Evolutionary conservation across 2,888 invertebrate species (phyloP).

Genomic region (Phymatocera aterrima): DNA sequence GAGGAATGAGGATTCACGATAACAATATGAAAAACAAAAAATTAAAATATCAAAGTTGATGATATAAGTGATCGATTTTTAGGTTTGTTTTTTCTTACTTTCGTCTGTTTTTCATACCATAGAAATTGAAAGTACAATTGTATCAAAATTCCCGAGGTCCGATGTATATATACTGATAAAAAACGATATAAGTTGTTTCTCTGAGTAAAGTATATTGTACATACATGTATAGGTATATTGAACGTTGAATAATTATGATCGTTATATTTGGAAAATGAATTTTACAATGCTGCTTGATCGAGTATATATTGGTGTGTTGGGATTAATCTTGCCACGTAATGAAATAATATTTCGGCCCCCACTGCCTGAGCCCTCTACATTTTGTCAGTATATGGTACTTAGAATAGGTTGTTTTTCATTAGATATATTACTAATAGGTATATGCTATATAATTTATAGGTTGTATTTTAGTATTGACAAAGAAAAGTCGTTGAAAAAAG

Average conservation of each 20-base stretch:
- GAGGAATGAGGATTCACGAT: neutral
- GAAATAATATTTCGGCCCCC: conserved; percentile 48
- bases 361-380: conserved; percentile 59
- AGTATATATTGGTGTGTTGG: conserved; percentile 15
- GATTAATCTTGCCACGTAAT: conserved; percentile 4
- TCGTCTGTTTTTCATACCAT: neutral
- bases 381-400: conserved; percentile 55
- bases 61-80: too few relatives aligned
- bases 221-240: neutral
- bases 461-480: conserved; percentile 31
- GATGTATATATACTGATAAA: too few relatives aligned
- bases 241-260: neutral
- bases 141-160: neutral
- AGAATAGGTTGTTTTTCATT: conserved; percentile 43
- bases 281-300: neutral
- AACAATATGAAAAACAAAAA: too few relatives aligned
- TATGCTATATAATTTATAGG: conserved; percentile 5
- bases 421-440: conserved; percentile 6
- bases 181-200: too few relatives aligned
- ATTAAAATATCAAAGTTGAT: too few relatives aligned
- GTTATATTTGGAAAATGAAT: neutral
- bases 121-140: conserved; percentile 10
- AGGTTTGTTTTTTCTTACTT: neutral
- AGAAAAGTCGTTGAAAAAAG: neutral
- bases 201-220: too few relatives aligned